These are phyloP conservation scores for Drosophila subobscura DNA, from an alignment of 1,140 invertebrate species.

Conservation along the genomic window DNA sequence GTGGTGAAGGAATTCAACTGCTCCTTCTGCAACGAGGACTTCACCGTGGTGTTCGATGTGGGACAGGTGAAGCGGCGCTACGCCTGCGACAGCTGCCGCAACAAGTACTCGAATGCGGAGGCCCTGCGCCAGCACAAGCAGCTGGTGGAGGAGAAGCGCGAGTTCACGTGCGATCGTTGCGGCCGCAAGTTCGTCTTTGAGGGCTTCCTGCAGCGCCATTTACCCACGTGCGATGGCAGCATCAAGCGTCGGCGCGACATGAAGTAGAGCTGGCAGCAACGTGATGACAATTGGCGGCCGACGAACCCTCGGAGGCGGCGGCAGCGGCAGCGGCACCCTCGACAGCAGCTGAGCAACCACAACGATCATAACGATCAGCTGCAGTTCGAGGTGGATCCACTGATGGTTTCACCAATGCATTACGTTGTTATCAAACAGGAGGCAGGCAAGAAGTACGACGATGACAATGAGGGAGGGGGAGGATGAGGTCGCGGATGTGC, in stretches of 20 bases:
- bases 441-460: no score
- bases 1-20: conserved; percentile 80
- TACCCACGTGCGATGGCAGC: conserved; percentile 79
- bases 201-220: conserved; percentile 77
- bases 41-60: conserved; percentile 78
- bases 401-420: conserved; percentile 37
- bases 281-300: conserved; percentile 53
- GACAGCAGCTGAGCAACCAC: neutral
- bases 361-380: neutral
- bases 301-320: neutral
- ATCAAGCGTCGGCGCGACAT: conserved; percentile 79
- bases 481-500: no score
- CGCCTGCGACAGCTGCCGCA: conserved; percentile 78
- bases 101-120: conserved; percentile 81
- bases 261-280: conserved; percentile 74
- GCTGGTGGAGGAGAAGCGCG: conserved; percentile 78
- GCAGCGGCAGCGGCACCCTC: neutral
- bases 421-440: conserved; percentile 71
- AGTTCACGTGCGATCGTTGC: conserved; percentile 77
- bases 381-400: neutral
- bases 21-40: conserved; percentile 75
- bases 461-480: no score
- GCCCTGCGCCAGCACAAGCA: conserved; percentile 76
- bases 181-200: conserved; percentile 82
- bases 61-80: conserved; percentile 81